These are phyloP conservation scores for Glomeris maerens DNA, from an alignment of 1,140 invertebrate species.

Conservation along the genomic window DNA sequence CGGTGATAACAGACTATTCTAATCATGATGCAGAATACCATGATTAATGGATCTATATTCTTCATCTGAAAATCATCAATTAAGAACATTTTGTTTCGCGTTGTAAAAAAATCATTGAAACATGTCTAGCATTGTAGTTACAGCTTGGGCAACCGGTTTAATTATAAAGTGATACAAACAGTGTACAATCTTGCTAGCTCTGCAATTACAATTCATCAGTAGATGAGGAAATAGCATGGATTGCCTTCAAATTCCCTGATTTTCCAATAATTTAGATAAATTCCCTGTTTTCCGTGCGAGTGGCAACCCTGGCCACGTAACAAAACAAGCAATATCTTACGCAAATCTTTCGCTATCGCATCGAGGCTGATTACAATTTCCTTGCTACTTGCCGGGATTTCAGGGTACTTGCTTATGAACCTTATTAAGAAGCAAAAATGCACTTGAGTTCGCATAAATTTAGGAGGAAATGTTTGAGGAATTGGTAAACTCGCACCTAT, in stretches of 20 bases:
- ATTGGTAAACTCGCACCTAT: constrained; percentile 23
- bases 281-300: too few species aligned
- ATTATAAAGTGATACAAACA: too few species aligned
- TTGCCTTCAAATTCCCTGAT: too few species aligned
- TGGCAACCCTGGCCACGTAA: not conserved
- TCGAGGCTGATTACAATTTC: constrained; percentile 29
- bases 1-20: not conserved
- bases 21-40: too few species aligned
- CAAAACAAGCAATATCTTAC: constrained; percentile 19
- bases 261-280: not conserved
- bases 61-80: constrained; percentile 3
- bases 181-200: too few species aligned
- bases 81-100: not conserved
- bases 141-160: not conserved
- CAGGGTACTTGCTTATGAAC: constrained; percentile 29
- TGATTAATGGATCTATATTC: not conserved
- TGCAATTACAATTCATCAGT: too few species aligned
- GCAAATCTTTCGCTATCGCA: constrained; percentile 28
- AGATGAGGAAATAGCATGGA: too few species aligned
- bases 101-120: not conserved
- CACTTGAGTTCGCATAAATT: constrained; percentile 6
- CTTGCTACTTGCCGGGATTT: constrained; percentile 22
- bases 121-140: too few species aligned
- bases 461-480: not conserved
- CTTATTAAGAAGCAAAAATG: constrained; percentile 20